A percentile compares a stretch with the other conserved stretches of the same genome.
Evolutionary conservation across 1,140 invertebrate species (phyloP).

Genomic region (Drosophila neocordata): DNA sequence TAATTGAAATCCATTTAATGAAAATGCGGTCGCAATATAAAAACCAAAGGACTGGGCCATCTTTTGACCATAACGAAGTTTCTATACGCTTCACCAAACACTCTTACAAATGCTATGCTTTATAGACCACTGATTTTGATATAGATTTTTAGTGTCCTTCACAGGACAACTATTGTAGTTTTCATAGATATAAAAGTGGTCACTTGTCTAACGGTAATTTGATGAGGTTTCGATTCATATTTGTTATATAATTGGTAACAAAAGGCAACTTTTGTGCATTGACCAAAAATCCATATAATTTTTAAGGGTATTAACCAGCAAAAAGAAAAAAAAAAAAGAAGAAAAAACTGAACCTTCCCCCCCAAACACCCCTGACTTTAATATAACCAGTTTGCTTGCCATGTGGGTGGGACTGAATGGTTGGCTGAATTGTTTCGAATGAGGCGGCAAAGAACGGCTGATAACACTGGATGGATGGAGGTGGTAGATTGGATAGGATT

Average conservation of each 20-base stretch:
- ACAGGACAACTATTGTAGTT: too few relatives aligned
- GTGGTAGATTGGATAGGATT: neutral
- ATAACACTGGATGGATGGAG: neutral
- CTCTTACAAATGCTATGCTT: too few relatives aligned
- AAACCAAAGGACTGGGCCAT: slow-evolving; percentile 4
- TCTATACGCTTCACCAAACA: neutral
- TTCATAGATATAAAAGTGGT: too few relatives aligned
- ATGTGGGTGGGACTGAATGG: slow-evolving; percentile 8
- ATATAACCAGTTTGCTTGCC: slow-evolving; percentile 10
- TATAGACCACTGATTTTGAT: neutral
- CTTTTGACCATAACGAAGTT: neutral
- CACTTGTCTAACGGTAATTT: too few relatives aligned
- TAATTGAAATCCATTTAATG: slow-evolving; percentile 81
- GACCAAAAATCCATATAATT: too few relatives aligned
- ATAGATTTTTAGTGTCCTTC: too few relatives aligned
- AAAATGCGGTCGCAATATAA: slow-evolving; percentile 72
- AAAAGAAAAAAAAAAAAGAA: slow-evolving; percentile 6
- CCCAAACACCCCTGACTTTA: neutral
- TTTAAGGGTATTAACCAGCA: too few relatives aligned
- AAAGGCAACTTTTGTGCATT: too few relatives aligned
- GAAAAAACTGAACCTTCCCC: slow-evolving; percentile 5
- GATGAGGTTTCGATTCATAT: too few relatives aligned
- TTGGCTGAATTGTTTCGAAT: neutral
- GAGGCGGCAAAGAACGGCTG: neutral
- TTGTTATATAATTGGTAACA: too few relatives aligned